Conservation (phyloP, 2,888 invertebrate species). For the Andrena haemorrhoa region DNA sequence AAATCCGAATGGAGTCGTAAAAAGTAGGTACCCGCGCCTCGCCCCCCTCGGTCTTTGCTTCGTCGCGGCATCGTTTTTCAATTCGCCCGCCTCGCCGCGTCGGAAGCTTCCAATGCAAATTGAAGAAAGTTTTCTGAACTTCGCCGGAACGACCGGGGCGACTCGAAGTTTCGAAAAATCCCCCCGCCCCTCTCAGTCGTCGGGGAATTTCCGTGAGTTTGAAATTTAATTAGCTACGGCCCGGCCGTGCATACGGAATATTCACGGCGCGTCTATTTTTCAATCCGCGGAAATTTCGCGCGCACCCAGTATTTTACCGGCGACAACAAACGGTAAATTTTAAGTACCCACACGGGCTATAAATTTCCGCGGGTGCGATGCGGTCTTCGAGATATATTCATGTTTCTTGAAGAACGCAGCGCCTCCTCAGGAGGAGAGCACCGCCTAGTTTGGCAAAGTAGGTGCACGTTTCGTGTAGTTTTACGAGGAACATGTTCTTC, state of each 20-base stretch:
- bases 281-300: neutral
- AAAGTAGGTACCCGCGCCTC: neutral
- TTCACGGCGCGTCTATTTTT: neutral
- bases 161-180: neutral
- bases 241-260: neutral
- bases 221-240: constrained; percentile 22
- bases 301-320: neutral
- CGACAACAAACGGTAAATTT: constrained; percentile 38
- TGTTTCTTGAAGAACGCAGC: constrained; percentile 11
- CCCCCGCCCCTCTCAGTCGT: neutral
- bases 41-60: neutral
- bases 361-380: constrained; percentile 31
- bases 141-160: neutral
- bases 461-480: neutral
- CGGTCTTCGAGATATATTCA: constrained; percentile 47
- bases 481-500: neutral
- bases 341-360: constrained; percentile 22
- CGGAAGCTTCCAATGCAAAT: neutral
- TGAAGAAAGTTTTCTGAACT: neutral
- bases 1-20: neutral
- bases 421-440: neutral
- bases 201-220: neutral
- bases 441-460: neutral
- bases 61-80: neutral
- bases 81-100: neutral